Base-by-base conservation (phyloP, 2,797 vertebrate species). In the Diplodus puntazzo region DNA sequence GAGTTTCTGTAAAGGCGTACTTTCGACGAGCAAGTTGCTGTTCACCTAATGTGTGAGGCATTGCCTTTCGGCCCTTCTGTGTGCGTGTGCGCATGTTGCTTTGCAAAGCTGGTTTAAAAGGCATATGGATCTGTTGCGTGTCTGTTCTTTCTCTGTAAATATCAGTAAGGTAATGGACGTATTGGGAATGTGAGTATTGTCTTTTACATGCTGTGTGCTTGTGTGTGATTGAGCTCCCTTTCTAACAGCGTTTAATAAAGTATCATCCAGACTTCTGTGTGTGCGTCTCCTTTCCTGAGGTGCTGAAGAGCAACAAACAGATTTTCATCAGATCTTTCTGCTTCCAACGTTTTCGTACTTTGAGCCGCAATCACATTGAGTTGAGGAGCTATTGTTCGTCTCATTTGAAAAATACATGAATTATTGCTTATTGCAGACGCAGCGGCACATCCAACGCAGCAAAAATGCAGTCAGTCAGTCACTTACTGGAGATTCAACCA, bases 1-100 rank as follows among this genome's bases (percentile, higher is more conserved):
- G 13, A 78, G 49, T 82, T 75, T 43, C 39, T 65, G 52, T 69
- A n/a, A 83, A 71, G 66, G 39, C 8, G 6, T 20, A 70, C 73
- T 77, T 77, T 55, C 42, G n/a, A 17, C 10, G 0, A 30, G 79
- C 14, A 18, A 63, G 54, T 50, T 34, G 62, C 46, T 65, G 27
- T 80, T 80, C 39, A 55, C 20, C 10, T 53, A 14, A 63, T 7
- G 64, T 63, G 55, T 49, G 66, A 80, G 48, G 62, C 25, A 34
- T 78, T 13, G 5, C 70, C 39, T 45, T 73, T 67, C 0, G n/a
- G 50, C 34, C 30, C 77, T 82, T 78, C 75, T 3, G 21, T 43
- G 63, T 77, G 49, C 57, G 18, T 74, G 14, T 62, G 69, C 60
- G 48, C 66, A 25, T 57, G 21, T 66, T 4, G 2, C 49, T 67